These are phyloP conservation scores for Willowsia nigromaculata DNA, from an alignment of 2,888 invertebrate species.

Conservation along the genomic window DNA sequence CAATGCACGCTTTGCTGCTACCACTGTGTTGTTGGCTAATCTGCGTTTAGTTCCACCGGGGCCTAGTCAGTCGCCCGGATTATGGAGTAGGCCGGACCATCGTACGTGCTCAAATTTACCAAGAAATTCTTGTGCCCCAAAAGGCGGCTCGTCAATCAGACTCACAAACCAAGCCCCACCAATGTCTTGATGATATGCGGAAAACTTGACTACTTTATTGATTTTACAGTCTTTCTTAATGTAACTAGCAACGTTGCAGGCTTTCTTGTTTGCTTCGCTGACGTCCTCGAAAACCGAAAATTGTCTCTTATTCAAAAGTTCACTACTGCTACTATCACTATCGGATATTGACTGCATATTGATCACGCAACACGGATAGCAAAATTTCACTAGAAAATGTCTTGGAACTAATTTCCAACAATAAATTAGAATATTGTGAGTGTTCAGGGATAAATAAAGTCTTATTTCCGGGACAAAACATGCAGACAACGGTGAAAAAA, in stretches of 20 bases:
- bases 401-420: constrained; percentile 43
- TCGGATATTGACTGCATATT: constrained; percentile 51
- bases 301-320: constrained; percentile 33
- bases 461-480: constrained; percentile 53
- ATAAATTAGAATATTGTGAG: neutral
- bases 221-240: neutral
- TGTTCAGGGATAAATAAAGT: constrained; percentile 49
- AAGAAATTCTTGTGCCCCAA: constrained; percentile 50
- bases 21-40: neutral
- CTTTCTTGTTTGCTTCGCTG: neutral
- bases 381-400: constrained; percentile 39
- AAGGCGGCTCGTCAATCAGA: constrained; percentile 61
- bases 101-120: constrained; percentile 73
- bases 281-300: neutral
- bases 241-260: neutral
- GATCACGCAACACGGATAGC: neutral
- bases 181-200: constrained; percentile 44
- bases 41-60: constrained; percentile 41
- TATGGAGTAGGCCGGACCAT: constrained; percentile 73
- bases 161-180: constrained; percentile 51
- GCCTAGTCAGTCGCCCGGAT: constrained; percentile 78
- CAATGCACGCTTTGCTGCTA: neutral
- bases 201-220: neutral
- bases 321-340: constrained; percentile 43
- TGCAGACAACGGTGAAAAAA: constrained; percentile 38